Percentiles rank a stretch among this genome's conserved stretches.
Conservation (phyloP, 2,797 vertebrate species). For the Avahi laniger region DNA sequence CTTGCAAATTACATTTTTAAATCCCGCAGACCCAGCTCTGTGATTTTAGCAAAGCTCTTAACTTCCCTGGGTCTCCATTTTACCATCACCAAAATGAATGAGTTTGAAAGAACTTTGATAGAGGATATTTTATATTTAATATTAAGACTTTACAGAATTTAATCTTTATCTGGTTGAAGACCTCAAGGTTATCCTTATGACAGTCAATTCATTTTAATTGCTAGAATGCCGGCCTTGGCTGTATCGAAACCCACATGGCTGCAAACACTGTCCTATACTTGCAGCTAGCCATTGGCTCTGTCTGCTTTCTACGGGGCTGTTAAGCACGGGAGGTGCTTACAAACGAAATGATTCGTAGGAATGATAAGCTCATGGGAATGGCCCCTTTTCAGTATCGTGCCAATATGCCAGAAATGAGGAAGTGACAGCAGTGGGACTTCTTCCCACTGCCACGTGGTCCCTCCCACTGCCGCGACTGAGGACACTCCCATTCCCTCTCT, state of each 20-base stretch:
- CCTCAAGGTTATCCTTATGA: background rate
- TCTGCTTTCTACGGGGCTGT: background rate
- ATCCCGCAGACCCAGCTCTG: background rate
- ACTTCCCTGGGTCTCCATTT: background rate
- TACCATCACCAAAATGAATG: background rate
- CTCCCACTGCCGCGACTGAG: fast-evolving
- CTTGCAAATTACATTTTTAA: fast-evolving
- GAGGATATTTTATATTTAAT: background rate
- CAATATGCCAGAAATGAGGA: background rate
- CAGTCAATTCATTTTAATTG: background rate
- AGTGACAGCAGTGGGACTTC: fast-evolving
- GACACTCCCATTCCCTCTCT: fast-evolving
- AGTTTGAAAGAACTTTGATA: background rate
- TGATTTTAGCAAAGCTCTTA: background rate
- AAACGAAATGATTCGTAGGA: fast-evolving
- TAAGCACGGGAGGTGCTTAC: too few species aligned
- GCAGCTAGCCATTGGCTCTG: background rate
- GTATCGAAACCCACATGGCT: fast-evolving
- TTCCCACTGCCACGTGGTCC: fast-evolving
- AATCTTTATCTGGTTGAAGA: background rate
- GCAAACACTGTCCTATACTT: fast-evolving
- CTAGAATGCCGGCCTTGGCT: background rate
- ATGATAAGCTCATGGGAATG: fast-evolving
- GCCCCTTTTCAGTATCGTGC: fast-evolving
- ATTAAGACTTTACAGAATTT: background rate